phyloP scores from a whole-genome alignment of 2,888 invertebrate genomes.

The Parascotia fuliginaria region DNA sequence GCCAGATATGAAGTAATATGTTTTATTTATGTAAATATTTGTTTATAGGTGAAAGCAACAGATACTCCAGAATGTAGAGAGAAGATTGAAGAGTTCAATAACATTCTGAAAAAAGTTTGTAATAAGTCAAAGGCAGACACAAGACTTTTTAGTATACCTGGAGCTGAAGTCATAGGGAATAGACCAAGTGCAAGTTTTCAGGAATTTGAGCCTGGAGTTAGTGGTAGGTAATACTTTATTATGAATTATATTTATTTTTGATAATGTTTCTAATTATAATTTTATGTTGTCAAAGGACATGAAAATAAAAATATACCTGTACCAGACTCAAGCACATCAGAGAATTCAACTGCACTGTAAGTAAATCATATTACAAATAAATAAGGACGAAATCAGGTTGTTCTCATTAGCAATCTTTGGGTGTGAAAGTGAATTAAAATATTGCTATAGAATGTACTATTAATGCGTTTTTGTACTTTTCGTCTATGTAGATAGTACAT shows the following conservation, averaged over 20 bases:
- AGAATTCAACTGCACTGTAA: slow-evolving; percentile 60
- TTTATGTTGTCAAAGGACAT: slow-evolving; percentile 43
- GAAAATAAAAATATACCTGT: slow-evolving; percentile 51
- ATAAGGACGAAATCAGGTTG: too few species aligned
- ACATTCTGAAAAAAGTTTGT: slow-evolving; percentile 56
- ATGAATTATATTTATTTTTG: too few species aligned
- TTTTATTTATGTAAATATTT: neutral
- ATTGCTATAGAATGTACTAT: too few species aligned
- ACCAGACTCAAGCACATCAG: slow-evolving; percentile 72
- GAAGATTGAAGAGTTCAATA: slow-evolving; percentile 63
- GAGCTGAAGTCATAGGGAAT: slow-evolving; percentile 27
- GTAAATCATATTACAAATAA: too few species aligned
- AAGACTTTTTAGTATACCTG: slow-evolving; percentile 16
- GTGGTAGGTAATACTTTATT: slow-evolving; percentile 33
- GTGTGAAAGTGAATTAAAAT: too few species aligned
- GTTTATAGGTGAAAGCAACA: slow-evolving; percentile 44
- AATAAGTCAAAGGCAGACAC: slow-evolving; percentile 39
- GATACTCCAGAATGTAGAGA: slow-evolving; percentile 51
- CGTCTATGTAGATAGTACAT: too few species aligned
- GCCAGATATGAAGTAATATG: slow-evolving; percentile 6
- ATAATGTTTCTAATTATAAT: slow-evolving; percentile 5
- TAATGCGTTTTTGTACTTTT: too few species aligned
- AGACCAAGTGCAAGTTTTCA: slow-evolving; percentile 57
- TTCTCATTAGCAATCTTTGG: too few species aligned
- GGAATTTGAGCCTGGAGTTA: slow-evolving; percentile 64